phyloP scores from a whole-genome alignment of 2,797 vertebrate genomes.

The Linurgus olivaceus region DNA sequence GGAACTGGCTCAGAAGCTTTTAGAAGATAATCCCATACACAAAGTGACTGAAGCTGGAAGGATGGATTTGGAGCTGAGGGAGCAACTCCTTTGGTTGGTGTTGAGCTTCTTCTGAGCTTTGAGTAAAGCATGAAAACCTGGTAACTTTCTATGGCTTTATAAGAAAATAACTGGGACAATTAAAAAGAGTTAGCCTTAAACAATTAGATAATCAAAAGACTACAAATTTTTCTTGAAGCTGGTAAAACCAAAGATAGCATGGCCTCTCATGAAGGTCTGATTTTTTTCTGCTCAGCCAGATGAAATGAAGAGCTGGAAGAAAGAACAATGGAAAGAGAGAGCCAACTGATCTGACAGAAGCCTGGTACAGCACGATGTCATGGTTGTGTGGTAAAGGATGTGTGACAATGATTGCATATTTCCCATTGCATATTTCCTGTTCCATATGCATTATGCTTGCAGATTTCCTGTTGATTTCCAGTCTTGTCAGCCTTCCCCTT shows the following conservation, averaged over 20 bases:
- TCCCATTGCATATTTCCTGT: neutral
- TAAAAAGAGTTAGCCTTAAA: neutral
- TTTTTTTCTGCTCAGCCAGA: neutral
- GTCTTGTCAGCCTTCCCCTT: neutral
- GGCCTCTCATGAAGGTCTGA: neutral
- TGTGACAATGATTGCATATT: neutral
- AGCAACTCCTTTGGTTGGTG: neutral
- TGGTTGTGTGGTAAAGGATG: neutral
- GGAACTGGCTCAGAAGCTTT: neutral
- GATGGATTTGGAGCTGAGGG: neutral
- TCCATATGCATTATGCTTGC: too few relatives aligned
- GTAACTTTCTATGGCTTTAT: neutral
- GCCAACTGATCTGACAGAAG: neutral
- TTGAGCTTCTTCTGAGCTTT: neutral
- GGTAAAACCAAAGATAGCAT: neutral
- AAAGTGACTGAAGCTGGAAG: neutral
- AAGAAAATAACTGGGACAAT: neutral
- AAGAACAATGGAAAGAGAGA: neutral
- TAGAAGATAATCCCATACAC: neutral
- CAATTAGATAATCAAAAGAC: neutral
- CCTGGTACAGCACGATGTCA: accelerated
- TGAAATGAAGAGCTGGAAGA: neutral
- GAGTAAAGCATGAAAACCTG: neutral
- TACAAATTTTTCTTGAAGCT: neutral
- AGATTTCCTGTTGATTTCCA: neutral